Base-by-base conservation (phyloP, 2,113 vertebrate genomes). In the Antechinus flavipes region DNA sequence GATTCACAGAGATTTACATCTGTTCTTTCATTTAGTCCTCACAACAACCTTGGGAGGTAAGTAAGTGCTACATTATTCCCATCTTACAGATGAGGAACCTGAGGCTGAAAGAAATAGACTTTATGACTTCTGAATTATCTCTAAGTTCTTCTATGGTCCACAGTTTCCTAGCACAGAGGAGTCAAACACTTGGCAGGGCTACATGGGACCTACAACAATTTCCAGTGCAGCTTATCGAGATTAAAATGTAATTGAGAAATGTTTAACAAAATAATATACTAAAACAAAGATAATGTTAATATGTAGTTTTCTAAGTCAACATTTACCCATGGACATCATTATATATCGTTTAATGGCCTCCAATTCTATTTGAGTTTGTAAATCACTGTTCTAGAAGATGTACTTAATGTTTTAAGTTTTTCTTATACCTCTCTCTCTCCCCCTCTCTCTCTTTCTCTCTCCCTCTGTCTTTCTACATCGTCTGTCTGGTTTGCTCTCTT, bases 401-500 rank as follows among this genome's bases (percentile, higher is more conserved):
- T 68, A 68, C 61, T 35, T 68, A 2, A 7, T n/a, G 14, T n/a
- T 22, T 5, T 61, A 2, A 11, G 26, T 10, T 10, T 61, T 61
- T 61, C 2, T 25, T 30, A 30, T 61, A n/a, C n/a, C 61, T 55
- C 19, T 25, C 19, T 55, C 2, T 55, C 22, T 55, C 16, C 0
- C 12, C 8, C 27, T 25, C 23, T 25, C 55, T 56, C 7, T 56
- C 55, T 25, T 0, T 56, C 24, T 27, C 1, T 61, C 2, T 30
- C 8, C 27, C 55, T 56, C 8, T 56, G 5, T 56, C 1, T 56
- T 7, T 56, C 7, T 25, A 0, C 23, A 5, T 56, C 55, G 26
- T 76, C 4, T 35, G 3, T 68, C 61, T n/a, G 16, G 35, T 27
- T 26, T 0, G 1, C 12, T 12, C 1, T 35, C 16, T 11, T 1